Evolutionary conservation across 2,888 invertebrate species (phyloP), one percentile per base, ranked within the genome.

Genomic region (Andrena dorsata): DNA sequence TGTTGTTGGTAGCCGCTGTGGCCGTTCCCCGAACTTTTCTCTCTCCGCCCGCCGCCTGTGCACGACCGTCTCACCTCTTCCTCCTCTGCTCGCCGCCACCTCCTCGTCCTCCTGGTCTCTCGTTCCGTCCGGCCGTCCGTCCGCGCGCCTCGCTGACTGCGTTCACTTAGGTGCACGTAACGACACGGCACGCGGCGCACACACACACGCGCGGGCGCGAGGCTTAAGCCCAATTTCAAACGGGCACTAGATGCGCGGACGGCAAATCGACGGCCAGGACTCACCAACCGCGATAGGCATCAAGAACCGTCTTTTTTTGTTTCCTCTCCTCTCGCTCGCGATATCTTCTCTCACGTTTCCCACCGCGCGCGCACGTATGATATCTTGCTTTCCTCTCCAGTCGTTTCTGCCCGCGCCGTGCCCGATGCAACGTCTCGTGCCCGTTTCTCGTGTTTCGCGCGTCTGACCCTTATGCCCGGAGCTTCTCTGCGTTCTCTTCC

Each of bases 91-190:
- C 72, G 68, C 68, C 72, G 71, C 79, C 79, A 58, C 77, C 77
- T 35, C 75, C 79, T 66, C 80, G 63, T 85, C 77, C 66, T 85
- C 85, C 75, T 85, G 41, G 41, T 74, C 75, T 72, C 73, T 47
- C 83, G 79, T 76, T 75, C 84, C 84, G 20, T 26, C 23, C 56
- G 56, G 20, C 73, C 83, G 83, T 82, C 73, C 66, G 84, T 84
- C 78, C 83, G 84, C 84, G 84, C 84, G 84, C 84, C 80, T 80
- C 82, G 80, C 80, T 85, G 88, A 83, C 86, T 86, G 86, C 82
- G 82, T 79, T 77, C 72, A 61, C 83, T 75, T 78, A 83, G 58
- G 69, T 83, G 83, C 78, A 75, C 83, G 83, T 78, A 83, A 72
- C 69, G 41, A 70, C 58, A 60, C 56, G 56, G 23, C 56, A 56